Evolutionary conservation across 2,888 invertebrate genomes (phyloP).

Genomic region (Apodemia duryi): DNA sequence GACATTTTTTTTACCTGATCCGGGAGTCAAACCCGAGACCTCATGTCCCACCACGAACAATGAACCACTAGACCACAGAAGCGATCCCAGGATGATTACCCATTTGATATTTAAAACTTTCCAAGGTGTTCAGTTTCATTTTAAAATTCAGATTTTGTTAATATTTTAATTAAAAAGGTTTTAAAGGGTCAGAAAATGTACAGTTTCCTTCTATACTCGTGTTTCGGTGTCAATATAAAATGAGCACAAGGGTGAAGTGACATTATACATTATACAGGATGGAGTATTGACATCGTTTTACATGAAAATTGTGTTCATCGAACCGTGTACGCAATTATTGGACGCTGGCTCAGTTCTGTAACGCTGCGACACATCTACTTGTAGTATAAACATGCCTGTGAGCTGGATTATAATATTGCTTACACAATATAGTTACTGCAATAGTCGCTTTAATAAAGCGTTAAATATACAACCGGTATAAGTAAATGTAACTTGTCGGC

Average conservation of each 20-base stretch:
- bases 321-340: constrained; percentile 34
- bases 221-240: not conserved
- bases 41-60: too few species aligned
- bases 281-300: constrained; percentile 22
- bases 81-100: too few species aligned
- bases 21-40: too few species aligned
- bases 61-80: too few species aligned
- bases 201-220: not conserved
- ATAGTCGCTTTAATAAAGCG: not conserved
- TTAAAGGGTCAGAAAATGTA: not conserved
- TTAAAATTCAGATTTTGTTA: too few species aligned
- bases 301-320: constrained; percentile 28
- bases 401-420: not conserved
- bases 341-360: constrained; percentile 20
- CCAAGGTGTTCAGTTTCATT: too few species aligned
- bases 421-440: not conserved
- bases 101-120: too few species aligned
- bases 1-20: too few species aligned
- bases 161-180: not conserved
- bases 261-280: constrained; percentile 15
- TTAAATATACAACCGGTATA: too few species aligned
- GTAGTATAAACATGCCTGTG: not conserved
- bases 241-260: constrained; percentile 13
- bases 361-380: not conserved
- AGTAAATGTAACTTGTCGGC: too few species aligned